phyloP scores from a whole-genome alignment of 37 sponge, comb jelly and placozoan species.

The Agelas oroides region DNA sequence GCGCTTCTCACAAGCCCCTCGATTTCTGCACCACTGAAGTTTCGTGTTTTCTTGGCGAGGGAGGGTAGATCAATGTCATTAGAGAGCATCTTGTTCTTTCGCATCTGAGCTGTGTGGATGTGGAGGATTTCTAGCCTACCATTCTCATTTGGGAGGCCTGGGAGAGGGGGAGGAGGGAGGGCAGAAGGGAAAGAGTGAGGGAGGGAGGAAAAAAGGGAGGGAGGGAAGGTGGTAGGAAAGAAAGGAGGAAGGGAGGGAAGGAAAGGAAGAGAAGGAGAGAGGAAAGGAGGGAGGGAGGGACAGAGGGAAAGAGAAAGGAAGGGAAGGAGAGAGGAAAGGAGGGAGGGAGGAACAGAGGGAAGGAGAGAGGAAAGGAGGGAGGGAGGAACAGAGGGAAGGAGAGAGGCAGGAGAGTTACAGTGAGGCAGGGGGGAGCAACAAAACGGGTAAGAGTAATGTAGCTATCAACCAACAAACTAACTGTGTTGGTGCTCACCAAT shows the following conservation, averaged over 20 bases:
- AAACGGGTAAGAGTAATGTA: too few relatives aligned
- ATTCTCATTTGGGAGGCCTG: slow-evolving; percentile 89
- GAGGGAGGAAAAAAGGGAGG: not conserved
- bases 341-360: not conserved
- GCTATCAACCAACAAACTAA: too few relatives aligned
- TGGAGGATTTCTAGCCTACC: slow-evolving; percentile 93
- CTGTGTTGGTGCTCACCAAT: slow-evolving; percentile 67
- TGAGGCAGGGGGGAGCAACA: too few relatives aligned
- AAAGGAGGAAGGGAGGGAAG: not conserved
- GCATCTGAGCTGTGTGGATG: slow-evolving; percentile 92
- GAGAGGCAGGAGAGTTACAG: too few relatives aligned
- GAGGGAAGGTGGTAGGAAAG: not conserved
- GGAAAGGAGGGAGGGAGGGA: not conserved
- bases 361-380: too few relatives aligned
- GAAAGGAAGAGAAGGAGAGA: not conserved
- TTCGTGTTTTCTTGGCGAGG: slow-evolving; percentile 81
- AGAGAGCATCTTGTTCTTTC: slow-evolving; percentile 61
- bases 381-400: too few relatives aligned
- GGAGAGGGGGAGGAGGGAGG: not conserved
- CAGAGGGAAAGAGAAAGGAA: not conserved
- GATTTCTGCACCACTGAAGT: slow-evolving; percentile 99
- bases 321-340: not conserved
- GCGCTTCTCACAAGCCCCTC: slow-evolving; percentile 96
- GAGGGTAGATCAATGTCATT: slow-evolving; percentile 77
- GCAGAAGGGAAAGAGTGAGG: not conserved